Evolutionary conservation across 1,140 invertebrate species (phyloP).

Genomic region (Caerostris darwini): DNA sequence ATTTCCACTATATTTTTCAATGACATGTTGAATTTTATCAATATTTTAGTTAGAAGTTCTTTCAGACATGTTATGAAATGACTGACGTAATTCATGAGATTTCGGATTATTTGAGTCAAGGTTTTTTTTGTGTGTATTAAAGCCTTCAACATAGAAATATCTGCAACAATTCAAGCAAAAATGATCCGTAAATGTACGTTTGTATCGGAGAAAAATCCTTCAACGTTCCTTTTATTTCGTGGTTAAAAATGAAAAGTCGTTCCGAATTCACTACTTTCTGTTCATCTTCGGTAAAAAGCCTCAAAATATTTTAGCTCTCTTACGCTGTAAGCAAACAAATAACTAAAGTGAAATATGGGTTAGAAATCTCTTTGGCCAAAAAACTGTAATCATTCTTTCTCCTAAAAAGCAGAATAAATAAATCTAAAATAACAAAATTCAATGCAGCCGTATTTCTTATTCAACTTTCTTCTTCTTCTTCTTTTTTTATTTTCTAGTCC

Average conservation of each 20-base stretch:
- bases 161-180: neutral
- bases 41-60: too few species aligned
- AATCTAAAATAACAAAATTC: conserved; percentile 39
- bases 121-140: too few species aligned
- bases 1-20: too few species aligned
- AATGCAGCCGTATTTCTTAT: conserved; percentile 42
- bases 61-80: too few species aligned
- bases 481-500: neutral
- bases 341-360: conserved; percentile 36
- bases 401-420: conserved; percentile 7
- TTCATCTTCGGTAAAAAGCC: conserved; percentile 2
- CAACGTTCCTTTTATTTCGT: neutral
- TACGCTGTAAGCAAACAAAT: neutral
- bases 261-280: neutral
- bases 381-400: conserved; percentile 34
- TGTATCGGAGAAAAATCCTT: neutral
- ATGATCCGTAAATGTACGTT: neutral
- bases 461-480: neutral
- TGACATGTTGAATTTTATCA: too few species aligned
- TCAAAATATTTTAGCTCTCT: conserved; percentile 12
- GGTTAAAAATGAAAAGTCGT: conserved; percentile 18
- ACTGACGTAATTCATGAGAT: too few species aligned
- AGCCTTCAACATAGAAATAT: neutral
- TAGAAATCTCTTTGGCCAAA: conserved; percentile 40
- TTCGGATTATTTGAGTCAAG: too few species aligned